Conservation (phyloP, 2,797 vertebrate genomes). For the Dicrostonyx torquatus region DNA sequence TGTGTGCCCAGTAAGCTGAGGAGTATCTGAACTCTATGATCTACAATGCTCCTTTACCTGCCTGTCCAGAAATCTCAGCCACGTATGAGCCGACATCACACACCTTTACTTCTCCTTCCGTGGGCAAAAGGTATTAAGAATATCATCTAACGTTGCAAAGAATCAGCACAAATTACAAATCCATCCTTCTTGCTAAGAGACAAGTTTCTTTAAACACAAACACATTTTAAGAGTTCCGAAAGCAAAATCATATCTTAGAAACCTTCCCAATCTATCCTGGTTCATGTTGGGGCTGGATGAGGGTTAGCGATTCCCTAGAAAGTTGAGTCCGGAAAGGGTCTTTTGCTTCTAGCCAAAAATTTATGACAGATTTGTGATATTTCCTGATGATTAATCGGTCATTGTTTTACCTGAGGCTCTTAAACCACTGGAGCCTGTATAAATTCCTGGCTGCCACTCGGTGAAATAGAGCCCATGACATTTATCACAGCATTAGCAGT, state of each 20-base stretch:
- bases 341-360: background rate
- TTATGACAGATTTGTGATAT: slow-evolving; percentile 28
- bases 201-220: background rate
- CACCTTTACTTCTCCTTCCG: background rate
- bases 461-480: slow-evolving; percentile 79
- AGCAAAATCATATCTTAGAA: slow-evolving; percentile 22
- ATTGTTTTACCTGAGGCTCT: slow-evolving; percentile 74
- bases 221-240: background rate
- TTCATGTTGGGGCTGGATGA: accelerated
- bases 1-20: background rate
- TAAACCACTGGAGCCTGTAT: slow-evolving; percentile 35
- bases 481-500: slow-evolving; percentile 82
- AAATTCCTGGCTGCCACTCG: slow-evolving; percentile 55
- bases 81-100: background rate
- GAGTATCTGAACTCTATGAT: background rate
- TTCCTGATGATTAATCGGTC: slow-evolving; percentile 64
- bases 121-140: background rate
- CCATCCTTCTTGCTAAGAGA: background rate
- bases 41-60: background rate
- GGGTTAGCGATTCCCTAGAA: background rate
- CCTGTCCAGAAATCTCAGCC: background rate
- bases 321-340: background rate
- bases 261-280: background rate
- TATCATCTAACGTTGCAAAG: background rate
- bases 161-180: background rate